These are phyloP conservation scores for Nycticorax nycticorax DNA, from an alignment of 2,113 vertebrate genomes.

Conservation along the genomic window DNA sequence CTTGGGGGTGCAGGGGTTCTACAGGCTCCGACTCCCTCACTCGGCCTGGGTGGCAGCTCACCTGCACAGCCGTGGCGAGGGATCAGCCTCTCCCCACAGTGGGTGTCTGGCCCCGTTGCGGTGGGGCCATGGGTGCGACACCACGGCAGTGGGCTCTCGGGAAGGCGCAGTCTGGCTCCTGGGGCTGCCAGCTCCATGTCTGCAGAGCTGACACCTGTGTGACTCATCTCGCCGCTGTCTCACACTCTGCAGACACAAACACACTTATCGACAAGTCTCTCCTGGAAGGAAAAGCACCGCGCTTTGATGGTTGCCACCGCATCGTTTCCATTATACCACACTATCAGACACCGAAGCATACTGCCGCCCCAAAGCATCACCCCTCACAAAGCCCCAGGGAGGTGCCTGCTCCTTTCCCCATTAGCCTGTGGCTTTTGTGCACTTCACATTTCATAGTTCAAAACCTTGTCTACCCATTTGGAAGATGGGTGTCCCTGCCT, in stretches of 20 bases:
- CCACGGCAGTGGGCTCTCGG: not conserved
- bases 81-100: not conserved
- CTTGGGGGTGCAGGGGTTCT: fast-evolving
- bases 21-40: not conserved
- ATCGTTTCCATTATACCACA: not conserved
- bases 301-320: not conserved
- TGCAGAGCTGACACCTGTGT: not conserved
- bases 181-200: not conserved
- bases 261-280: not conserved
- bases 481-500: not conserved
- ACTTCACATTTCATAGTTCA: not conserved
- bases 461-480: not conserved
- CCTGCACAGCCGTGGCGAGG: fast-evolving
- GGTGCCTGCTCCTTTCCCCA: not conserved
- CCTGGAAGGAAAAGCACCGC: not conserved
- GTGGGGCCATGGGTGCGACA: fast-evolving
- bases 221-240: not conserved
- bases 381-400: not conserved
- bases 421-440: not conserved
- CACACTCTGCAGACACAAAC: not conserved
- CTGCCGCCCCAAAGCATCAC: not conserved
- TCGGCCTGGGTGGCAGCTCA: not conserved
- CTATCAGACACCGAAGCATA: not conserved
- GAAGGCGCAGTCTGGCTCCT: not conserved
- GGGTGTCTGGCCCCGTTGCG: fast-evolving